Percentiles rank a stretch among this genome's conserved stretches.
Evolutionary conservation across 2,113 vertebrate species (phyloP).

Genomic region (Brevimyrus niger): DNA sequence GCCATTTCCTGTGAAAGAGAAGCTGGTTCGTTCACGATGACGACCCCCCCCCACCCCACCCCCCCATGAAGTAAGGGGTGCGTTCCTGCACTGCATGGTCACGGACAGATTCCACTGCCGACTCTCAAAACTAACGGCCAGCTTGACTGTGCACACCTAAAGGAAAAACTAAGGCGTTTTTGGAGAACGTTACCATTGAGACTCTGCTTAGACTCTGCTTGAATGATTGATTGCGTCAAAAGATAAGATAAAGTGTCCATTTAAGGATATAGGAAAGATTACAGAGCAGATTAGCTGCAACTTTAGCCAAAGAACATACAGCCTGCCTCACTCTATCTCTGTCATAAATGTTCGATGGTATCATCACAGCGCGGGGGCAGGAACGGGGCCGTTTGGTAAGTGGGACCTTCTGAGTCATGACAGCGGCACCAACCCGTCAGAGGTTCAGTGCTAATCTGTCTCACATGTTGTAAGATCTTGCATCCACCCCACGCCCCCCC

Average conservation of each 20-base stretch:
- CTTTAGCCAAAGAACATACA: background rate
- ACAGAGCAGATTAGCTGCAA: background rate
- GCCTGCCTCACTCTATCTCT: background rate
- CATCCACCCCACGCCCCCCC: background rate
- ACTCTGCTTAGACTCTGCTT: no score
- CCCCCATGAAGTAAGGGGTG: background rate
- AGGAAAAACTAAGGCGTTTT: background rate
- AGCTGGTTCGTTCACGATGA: background rate
- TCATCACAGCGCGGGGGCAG: background rate
- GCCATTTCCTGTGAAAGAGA: background rate
- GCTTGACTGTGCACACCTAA: background rate
- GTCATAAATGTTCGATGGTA: background rate
- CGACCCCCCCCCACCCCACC: background rate
- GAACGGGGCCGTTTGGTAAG: background rate
- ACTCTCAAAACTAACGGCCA: background rate
- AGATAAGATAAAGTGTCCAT: background rate
- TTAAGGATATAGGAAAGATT: constrained; percentile 2
- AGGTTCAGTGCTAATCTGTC: background rate
- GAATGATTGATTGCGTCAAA: background rate
- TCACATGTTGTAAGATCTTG: background rate
- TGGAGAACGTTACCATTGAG: background rate
- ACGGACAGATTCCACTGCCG: background rate
- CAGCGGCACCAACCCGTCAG: background rate
- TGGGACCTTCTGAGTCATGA: background rate
- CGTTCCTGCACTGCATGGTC: background rate